Evolutionary conservation across 2,113 vertebrate species (phyloP), one percentile per base, ranked within the genome.

Genomic region (Colaptes auratus): DNA sequence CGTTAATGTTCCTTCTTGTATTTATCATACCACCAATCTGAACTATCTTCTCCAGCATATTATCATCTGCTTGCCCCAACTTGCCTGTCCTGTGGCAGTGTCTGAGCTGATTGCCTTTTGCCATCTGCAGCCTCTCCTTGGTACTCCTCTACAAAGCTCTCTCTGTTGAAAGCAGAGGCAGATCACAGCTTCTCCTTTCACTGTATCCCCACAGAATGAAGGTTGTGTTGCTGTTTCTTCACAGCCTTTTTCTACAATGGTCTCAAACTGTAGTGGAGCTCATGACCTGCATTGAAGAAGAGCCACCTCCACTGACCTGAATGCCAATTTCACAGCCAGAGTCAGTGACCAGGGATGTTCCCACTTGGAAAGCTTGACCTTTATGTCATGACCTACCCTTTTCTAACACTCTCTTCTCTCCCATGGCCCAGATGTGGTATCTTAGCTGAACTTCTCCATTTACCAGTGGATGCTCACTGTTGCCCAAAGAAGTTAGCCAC

Each of bases 331-430:
- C 78, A 59, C 42, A 48, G 58, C 88, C 24, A 5, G 6, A 88
- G 82, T 70, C 2, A 92, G 88, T 0, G 0, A 33, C 64, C 1
- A 11, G 63, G 0, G 0, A 58, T 44, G 48, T 3, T 86, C 69
- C 55, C 1, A 1, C 74, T n/a, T 15, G 83, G 58, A 59, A 81
- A 86, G 7, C 3, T 63, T 2, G 15, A 82, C 84, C 74, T 95
- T 70, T 8, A 3, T 24, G 46, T 35, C 63, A 69, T 1, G 25
- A 13, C 35, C 81, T 73, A 25, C 30, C 14, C 63, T 84, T 5
- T 75, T 42, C 10, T 3, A 72, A 25, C 15, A 3, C 23, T 44
- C 76, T 55, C 21, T 70, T 73, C 24, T 17, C 69, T 36, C 46
- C 36, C 0, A 1, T 20, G 53, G 30, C 15, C 48, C 56, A 64